Evolutionary conservation across 2,113 vertebrate species (phyloP).

Genomic region (Vidua chalybeata): DNA sequence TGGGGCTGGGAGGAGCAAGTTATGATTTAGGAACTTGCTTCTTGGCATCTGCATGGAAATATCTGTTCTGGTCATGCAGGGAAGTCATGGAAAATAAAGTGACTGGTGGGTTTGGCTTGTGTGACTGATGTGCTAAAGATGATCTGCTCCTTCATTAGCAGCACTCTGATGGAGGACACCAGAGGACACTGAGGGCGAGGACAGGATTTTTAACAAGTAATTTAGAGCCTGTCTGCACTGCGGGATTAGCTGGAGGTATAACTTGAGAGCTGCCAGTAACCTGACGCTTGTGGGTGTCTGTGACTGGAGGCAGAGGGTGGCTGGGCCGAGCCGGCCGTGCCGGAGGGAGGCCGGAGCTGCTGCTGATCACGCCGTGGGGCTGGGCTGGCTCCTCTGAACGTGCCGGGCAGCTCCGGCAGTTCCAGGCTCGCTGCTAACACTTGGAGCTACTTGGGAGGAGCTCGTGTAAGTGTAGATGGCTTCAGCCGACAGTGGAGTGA

Average conservation of each 20-base stretch:
- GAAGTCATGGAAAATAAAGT: neutral
- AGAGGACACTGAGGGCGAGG: neutral
- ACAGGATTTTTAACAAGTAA: conserved; percentile 29
- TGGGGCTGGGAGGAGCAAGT: neutral
- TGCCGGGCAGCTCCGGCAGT: neutral
- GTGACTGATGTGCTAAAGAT: conserved; percentile 44
- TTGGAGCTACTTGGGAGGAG: neutral
- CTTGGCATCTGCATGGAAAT: neutral
- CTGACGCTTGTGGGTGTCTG: neutral
- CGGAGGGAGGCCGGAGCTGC: neutral
- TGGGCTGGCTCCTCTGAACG: neutral
- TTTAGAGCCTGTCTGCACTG: conserved; percentile 18
- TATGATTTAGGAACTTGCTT: neutral
- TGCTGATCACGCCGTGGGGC: neutral
- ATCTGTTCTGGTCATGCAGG: neutral
- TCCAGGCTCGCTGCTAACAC: neutral
- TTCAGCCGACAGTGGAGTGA: neutral
- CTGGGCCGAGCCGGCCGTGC: neutral
- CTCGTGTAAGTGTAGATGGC: neutral
- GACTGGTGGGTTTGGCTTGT: conserved; percentile 18
- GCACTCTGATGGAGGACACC: neutral
- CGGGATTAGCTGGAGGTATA: neutral
- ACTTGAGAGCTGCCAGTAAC: neutral
- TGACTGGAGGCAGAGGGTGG: neutral
- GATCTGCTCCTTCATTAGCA: conserved; percentile 30